A percentile compares a stretch with the other conserved stretches of the same genome.
phyloP scores from a whole-genome alignment of 2,888 invertebrate species.

The Ametastegia equiseti region DNA sequence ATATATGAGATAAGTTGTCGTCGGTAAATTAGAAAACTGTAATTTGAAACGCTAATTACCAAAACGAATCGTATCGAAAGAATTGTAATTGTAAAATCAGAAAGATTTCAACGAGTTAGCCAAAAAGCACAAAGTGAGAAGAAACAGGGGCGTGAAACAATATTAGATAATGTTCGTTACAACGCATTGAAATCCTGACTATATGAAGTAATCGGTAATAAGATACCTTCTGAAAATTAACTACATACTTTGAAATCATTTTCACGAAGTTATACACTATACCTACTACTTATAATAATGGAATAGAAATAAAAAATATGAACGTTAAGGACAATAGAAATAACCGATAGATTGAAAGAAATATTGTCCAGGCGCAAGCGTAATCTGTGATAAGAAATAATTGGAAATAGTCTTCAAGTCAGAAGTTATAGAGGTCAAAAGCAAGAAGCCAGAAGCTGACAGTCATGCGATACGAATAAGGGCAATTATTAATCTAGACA shows the following conservation, averaged over 20 bases:
- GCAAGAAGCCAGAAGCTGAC: not conserved
- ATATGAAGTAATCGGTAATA: not conserved
- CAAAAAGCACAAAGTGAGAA: not conserved
- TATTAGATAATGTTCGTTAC: not conserved
- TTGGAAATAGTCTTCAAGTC: too few relatives aligned
- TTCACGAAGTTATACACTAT: not conserved
- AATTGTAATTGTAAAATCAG: not conserved
- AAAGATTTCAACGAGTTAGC: not conserved
- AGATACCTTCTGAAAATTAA: not conserved
- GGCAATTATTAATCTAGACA: not conserved
- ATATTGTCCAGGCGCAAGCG: not conserved
- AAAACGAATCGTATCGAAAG: not conserved
- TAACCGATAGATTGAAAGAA: not conserved
- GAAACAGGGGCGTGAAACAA: not conserved
- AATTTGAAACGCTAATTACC: not conserved
- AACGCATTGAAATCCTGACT: not conserved
- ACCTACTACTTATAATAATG: too few relatives aligned
- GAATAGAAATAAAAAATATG: not conserved
- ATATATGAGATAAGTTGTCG: not conserved
- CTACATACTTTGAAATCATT: not conserved
- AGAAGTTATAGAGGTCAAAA: too few relatives aligned
- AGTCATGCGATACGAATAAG: slow-evolving; percentile 4
- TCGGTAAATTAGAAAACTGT: not conserved
- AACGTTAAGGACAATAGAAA: not conserved
- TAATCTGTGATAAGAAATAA: slow-evolving; percentile 20